Conservation (phyloP, 2,888 invertebrate genomes). For the Lycaena phlaeas region DNA sequence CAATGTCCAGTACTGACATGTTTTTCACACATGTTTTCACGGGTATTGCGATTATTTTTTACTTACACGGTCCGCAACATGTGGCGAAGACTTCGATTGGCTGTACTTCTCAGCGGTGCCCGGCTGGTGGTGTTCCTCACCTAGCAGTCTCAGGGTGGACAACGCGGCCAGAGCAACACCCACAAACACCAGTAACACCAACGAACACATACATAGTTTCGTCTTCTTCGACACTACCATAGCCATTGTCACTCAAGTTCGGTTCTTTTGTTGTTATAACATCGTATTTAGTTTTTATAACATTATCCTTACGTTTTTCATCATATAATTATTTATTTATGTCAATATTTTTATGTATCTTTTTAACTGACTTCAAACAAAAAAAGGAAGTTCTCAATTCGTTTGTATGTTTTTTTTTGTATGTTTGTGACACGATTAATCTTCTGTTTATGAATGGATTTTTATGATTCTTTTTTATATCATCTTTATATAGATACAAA, state of each 20-base stretch:
- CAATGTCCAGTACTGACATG: too few species aligned
- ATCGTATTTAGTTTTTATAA: neutral
- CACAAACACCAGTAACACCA: constrained; percentile 37
- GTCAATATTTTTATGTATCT: too few species aligned
- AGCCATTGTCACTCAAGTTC: constrained; percentile 41
- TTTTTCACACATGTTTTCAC: neutral
- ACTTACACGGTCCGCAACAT: constrained; percentile 37
- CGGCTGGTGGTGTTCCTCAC: constrained; percentile 29
- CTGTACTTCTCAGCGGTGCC: constrained; percentile 48
- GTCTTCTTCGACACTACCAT: constrained; percentile 53
- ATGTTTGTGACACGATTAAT: too few species aligned
- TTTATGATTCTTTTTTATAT: too few species aligned
- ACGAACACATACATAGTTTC: constrained; percentile 43
- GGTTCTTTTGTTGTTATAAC: constrained; percentile 12
- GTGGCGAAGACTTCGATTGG: constrained; percentile 31
- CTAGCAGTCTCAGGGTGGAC: constrained; percentile 34
- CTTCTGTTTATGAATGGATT: too few species aligned
- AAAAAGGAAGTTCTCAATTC: too few species aligned
- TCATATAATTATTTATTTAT: too few species aligned
- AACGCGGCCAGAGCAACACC: constrained; percentile 47
- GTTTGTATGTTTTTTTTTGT: too few species aligned
- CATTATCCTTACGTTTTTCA: too few species aligned
- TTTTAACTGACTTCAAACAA: too few species aligned
- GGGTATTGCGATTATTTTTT: neutral
- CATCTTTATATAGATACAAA: too few species aligned